Evolutionary conservation across 2,888 invertebrate species (phyloP).

Genomic region (Drosophila atripex): DNA sequence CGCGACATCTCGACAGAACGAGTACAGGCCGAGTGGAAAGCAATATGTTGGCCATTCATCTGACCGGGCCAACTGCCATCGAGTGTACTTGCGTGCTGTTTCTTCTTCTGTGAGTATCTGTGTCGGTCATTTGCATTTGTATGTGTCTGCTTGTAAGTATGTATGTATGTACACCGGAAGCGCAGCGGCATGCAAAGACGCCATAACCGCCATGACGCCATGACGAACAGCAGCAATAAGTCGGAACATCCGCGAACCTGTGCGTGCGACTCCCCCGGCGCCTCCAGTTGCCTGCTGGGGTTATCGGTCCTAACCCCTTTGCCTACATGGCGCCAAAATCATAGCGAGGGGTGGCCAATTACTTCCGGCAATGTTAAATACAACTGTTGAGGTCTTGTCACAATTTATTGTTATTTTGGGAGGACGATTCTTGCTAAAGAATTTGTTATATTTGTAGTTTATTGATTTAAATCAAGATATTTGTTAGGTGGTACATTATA

Average conservation of each 20-base stretch:
- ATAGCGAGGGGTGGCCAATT: constrained; percentile 17
- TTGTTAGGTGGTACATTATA: too few relatives aligned
- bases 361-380: not conserved
- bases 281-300: constrained; percentile 1
- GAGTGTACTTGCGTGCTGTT: constrained; percentile 4
- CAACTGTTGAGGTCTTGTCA: not conserved
- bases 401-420: too few relatives aligned
- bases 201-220: constrained; percentile 65
- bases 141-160: constrained; percentile 13
- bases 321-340: constrained; percentile 51
- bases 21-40: constrained; percentile 22
- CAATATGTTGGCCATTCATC: constrained; percentile 44
- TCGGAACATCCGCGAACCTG: constrained; percentile 47
- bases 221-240: constrained; percentile 38
- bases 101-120: not conserved
- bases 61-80: constrained; percentile 41
- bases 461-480: too few relatives aligned
- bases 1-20: constrained; percentile 58
- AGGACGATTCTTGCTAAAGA: too few relatives aligned
- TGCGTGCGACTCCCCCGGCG: constrained; percentile 45
- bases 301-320: constrained; percentile 40
- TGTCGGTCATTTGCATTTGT: constrained; percentile 7
- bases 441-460: too few relatives aligned
- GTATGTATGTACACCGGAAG: constrained; percentile 54
- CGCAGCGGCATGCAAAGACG: constrained; percentile 69